Conservation (phyloP, 1,140 invertebrate genomes). For the Uloborus diversus region DNA sequence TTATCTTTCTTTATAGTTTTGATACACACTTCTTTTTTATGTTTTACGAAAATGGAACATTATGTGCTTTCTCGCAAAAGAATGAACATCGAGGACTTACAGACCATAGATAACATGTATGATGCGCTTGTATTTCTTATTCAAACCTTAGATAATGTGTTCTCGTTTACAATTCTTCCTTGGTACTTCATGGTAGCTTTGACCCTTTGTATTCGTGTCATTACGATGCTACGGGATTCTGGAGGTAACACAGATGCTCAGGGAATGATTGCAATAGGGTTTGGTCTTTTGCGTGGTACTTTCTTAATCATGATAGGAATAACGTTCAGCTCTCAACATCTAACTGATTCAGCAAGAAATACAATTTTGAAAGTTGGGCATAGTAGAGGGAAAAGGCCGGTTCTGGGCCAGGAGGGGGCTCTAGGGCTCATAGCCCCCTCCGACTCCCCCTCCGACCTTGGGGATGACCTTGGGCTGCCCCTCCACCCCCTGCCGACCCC, state of each 20-base stretch:
- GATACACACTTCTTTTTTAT: background rate
- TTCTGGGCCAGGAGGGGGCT: too few relatives aligned
- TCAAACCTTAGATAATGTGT: background rate
- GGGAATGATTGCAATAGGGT: slow-evolving; percentile 5
- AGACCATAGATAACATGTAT: background rate
- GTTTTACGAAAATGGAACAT: slow-evolving; percentile 5
- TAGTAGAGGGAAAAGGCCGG: too few relatives aligned
- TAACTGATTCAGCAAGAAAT: background rate
- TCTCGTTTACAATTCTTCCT: slow-evolving; percentile 2
- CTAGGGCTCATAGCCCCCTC: too few relatives aligned
- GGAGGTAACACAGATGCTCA: background rate
- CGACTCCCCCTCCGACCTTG: too few relatives aligned
- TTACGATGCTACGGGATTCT: slow-evolving; percentile 10
- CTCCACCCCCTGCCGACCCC: too few relatives aligned
- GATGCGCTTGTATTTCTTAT: background rate
- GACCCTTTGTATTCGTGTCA: slow-evolving; percentile 1
- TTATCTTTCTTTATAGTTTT: background rate
- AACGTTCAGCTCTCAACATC: background rate
- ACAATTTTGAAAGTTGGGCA: background rate
- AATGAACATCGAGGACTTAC: background rate
- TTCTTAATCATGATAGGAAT: slow-evolving; percentile 4
- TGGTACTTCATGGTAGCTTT: slow-evolving; percentile 28
- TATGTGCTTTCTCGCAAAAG: background rate
- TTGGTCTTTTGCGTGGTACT: slow-evolving; percentile 15
- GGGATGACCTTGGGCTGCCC: too few relatives aligned